A percentile compares a stretch with the other conserved stretches of the same genome.
Evolutionary conservation across 1,140 invertebrate genomes (phyloP).

Genomic region (Bactericera cockerelli): DNA sequence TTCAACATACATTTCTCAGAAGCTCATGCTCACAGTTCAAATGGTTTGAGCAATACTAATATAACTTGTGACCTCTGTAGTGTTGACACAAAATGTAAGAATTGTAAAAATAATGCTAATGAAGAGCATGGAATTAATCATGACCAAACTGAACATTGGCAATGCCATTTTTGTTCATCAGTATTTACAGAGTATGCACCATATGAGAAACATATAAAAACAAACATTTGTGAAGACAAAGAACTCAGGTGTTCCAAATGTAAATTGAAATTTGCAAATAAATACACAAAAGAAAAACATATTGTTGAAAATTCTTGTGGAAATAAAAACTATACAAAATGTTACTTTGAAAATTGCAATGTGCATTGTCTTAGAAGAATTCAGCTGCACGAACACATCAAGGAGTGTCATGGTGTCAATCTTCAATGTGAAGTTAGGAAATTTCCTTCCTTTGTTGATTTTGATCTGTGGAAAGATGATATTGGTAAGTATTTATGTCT

Average conservation of each 20-base stretch:
- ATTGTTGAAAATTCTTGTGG: not conserved
- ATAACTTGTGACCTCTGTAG: not conserved
- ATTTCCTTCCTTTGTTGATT: not conserved
- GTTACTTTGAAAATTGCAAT: not conserved
- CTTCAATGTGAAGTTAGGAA: not conserved
- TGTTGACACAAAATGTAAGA: not conserved
- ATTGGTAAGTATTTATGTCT: not conserved
- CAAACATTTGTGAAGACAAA: not conserved
- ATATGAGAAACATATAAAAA: not conserved
- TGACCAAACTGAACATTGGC: not conserved
- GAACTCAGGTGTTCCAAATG: not conserved
- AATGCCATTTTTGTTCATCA: not conserved
- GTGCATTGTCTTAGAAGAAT: not conserved
- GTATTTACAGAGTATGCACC: not conserved
- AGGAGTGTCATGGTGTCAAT: not conserved
- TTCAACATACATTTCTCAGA: not conserved
- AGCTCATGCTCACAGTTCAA: not conserved
- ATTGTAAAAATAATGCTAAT: not conserved
- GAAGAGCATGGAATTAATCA: not conserved
- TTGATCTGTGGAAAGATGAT: slow-evolving; percentile 6
- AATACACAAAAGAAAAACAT: not conserved
- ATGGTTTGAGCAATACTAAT: not conserved
- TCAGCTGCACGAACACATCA: not conserved
- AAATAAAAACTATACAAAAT: not conserved
- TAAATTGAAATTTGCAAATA: not conserved